These are phyloP conservation scores for Gopherus evgoodei DNA, from an alignment of 2,113 vertebrate genomes.

Conservation along the genomic window DNA sequence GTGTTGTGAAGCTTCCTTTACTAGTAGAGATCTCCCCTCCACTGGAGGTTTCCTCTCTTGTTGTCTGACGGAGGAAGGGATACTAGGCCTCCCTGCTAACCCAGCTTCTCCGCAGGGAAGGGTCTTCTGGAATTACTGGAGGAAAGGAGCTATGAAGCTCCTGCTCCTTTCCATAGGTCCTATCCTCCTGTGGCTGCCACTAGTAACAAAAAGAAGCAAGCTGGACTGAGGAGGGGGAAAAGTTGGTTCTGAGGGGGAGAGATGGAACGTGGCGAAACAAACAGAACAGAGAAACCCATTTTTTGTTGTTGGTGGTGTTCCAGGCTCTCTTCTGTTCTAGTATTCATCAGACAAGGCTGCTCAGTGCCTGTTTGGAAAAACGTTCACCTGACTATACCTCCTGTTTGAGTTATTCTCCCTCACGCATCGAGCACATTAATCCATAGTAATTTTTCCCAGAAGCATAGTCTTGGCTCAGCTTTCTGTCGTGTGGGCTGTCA, in stretches of 20 bases:
- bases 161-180: not conserved
- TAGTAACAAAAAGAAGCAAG: not conserved
- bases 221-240: not conserved
- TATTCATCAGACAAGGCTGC: not conserved
- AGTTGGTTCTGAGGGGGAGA: not conserved
- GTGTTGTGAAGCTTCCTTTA: too few species aligned
- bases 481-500: not conserved
- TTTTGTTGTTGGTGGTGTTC: too few species aligned
- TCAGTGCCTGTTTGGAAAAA: not conserved
- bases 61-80: not conserved
- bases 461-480: not conserved
- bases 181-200: not conserved
- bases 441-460: not conserved
- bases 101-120: not conserved
- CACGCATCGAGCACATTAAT: not conserved
- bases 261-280: not conserved
- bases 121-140: not conserved
- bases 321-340: not conserved
- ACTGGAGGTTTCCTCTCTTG: not conserved
- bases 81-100: too few species aligned
- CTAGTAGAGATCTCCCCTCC: not conserved
- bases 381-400: not conserved
- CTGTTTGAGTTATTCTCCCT: not conserved
- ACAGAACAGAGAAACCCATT: too few species aligned
- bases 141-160: not conserved